Conservation (phyloP, 1,140 invertebrate species). For the Drosophila santomea region DNA sequence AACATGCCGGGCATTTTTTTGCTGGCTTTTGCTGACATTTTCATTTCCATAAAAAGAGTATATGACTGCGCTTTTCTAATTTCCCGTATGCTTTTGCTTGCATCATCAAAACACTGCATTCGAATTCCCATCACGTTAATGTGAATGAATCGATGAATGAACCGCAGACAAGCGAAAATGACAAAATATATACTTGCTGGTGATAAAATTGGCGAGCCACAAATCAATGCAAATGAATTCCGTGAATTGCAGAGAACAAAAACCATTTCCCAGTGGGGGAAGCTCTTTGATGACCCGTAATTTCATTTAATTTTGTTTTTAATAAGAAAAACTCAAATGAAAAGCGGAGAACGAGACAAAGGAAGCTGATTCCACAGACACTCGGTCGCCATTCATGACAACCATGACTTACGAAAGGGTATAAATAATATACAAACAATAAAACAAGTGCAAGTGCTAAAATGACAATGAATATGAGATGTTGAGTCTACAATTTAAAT, state of each 20-base stretch:
- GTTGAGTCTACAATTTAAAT: constrained; percentile 26
- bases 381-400: constrained; percentile 57
- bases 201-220: neutral
- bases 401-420: no score
- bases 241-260: constrained; percentile 24
- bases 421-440: constrained; percentile 8
- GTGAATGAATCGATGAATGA: constrained; percentile 52
- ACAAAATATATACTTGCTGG: constrained; percentile 9
- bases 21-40: constrained; percentile 21
- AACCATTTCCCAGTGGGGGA: constrained; percentile 21
- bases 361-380: constrained; percentile 48
- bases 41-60: constrained; percentile 6
- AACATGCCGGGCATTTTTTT: constrained; percentile 24
- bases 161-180: constrained; percentile 2
- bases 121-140: constrained; percentile 59
- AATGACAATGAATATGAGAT: constrained; percentile 3
- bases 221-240: constrained; percentile 61
- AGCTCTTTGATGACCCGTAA: constrained; percentile 55
- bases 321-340: constrained; percentile 20
- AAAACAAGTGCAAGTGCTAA: constrained; percentile 30
- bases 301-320: constrained; percentile 65
- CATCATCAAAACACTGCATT: constrained; percentile 33
- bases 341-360: constrained; percentile 25
- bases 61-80: constrained; percentile 12
- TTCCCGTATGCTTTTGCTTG: constrained; percentile 8